Evolutionary conservation across 2,888 invertebrate genomes (phyloP).

Genomic region (Microplitis manilae): DNA sequence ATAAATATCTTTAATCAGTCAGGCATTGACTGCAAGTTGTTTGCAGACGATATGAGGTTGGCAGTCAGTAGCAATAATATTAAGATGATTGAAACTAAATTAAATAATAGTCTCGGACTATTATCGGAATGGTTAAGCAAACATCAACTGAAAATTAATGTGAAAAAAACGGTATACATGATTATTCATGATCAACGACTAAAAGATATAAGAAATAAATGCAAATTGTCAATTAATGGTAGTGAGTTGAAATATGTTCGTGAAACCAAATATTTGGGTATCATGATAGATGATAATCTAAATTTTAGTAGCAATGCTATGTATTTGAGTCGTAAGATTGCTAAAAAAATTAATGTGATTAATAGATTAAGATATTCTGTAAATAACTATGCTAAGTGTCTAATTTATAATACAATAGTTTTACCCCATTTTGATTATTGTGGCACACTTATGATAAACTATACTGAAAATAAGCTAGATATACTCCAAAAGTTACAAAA

Average conservation of each 20-base stretch:
- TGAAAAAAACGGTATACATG: slow-evolving; percentile 4
- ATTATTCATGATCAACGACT: background rate
- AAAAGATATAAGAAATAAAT: background rate
- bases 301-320: background rate
- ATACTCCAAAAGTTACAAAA: no score
- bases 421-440: no score
- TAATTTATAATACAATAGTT: background rate
- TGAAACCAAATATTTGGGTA: slow-evolving; percentile 2
- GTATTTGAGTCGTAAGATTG: background rate
- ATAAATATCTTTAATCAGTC: background rate
- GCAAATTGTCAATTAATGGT: background rate
- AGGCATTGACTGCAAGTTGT: slow-evolving; percentile 2
- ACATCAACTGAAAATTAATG: slow-evolving; percentile 4
- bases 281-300: background rate
- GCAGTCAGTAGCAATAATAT: background rate
- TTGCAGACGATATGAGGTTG: slow-evolving; percentile 25
- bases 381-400: background rate
- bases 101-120: background rate
- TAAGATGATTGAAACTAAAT: background rate
- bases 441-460: no score
- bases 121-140: background rate
- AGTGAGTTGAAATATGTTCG: background rate
- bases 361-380: background rate
- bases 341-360: slow-evolving; percentile 14
- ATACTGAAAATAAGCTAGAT: no score